phyloP scores from a whole-genome alignment of 2,113 vertebrate species.

The Podilymbus podiceps region DNA sequence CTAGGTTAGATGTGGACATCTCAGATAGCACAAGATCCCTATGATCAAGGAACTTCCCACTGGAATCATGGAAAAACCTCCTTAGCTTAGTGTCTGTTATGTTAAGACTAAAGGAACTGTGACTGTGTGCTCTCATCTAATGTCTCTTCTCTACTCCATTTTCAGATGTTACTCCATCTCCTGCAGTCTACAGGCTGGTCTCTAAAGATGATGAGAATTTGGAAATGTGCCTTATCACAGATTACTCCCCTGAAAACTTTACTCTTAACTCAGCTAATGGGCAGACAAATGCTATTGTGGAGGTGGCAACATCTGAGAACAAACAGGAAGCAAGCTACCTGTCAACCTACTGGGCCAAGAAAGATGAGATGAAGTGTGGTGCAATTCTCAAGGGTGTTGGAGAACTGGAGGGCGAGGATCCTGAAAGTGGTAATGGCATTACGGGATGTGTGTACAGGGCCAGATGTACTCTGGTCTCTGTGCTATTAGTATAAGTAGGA shows the following conservation, averaged over 20 bases:
- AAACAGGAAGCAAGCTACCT: constrained; percentile 12
- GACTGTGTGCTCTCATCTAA: background rate
- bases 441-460: background rate
- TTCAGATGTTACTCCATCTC: constrained; percentile 20
- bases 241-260: background rate
- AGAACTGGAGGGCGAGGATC: background rate
- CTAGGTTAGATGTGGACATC: background rate
- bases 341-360: constrained; percentile 26
- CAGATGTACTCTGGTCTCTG: background rate
- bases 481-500: background rate
- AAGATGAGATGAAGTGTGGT: background rate
- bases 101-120: background rate
- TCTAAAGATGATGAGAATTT: background rate
- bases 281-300: background rate
- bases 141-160: background rate
- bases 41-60: background rate
- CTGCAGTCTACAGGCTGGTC: constrained; percentile 46
- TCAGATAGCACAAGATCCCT: background rate
- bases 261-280: accelerated
- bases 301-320: background rate
- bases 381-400: background rate
- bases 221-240: constrained; percentile 66
- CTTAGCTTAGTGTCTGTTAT: background rate
- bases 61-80: background rate
- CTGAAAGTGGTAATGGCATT: constrained; percentile 36